phyloP scores from a whole-genome alignment of 2,888 invertebrate genomes.

The Drosophila rellima region DNA sequence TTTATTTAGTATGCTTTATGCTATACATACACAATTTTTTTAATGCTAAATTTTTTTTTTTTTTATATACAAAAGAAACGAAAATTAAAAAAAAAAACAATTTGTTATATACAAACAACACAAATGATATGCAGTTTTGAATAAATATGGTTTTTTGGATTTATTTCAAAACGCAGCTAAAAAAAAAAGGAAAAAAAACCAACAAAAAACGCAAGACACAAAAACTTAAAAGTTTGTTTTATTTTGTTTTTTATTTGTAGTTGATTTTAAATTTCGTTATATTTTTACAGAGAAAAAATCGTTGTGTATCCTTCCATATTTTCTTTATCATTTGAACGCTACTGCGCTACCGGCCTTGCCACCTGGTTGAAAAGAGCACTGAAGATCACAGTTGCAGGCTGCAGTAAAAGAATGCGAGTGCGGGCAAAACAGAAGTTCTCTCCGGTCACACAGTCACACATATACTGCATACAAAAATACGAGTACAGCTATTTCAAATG shows the following conservation, averaged over 20 bases:
- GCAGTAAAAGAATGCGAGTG: neutral
- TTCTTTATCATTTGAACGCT: neutral
- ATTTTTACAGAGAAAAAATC: neutral
- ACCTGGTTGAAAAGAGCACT: constrained; percentile 12
- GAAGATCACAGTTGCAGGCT: constrained; percentile 24
- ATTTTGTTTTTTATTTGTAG: constrained; percentile 34
- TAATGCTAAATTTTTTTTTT: constrained; percentile 53
- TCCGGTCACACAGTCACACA: neutral
- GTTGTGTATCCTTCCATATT: neutral
- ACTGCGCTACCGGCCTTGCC: constrained; percentile 5
- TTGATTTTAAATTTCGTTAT: constrained; percentile 8
- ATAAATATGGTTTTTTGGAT: constrained; percentile 85
- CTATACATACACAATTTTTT: constrained; percentile 42
- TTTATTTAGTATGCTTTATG: constrained; percentile 54
- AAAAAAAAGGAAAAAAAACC: constrained; percentile 47
- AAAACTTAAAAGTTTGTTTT: constrained; percentile 63
- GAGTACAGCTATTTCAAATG: constrained; percentile 36
- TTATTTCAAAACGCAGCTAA: constrained; percentile 83
- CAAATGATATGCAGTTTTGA: constrained; percentile 78
- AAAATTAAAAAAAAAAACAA: constrained; percentile 45
- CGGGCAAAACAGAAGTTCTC: neutral
- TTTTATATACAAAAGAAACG: constrained; percentile 58
- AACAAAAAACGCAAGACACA: constrained; percentile 63
- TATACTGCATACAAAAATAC: constrained; percentile 6
- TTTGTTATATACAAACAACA: constrained; percentile 59